These are phyloP conservation scores for Anguilla rostrata DNA, from an alignment of 2,113 vertebrate species.

Conservation along the genomic window DNA sequence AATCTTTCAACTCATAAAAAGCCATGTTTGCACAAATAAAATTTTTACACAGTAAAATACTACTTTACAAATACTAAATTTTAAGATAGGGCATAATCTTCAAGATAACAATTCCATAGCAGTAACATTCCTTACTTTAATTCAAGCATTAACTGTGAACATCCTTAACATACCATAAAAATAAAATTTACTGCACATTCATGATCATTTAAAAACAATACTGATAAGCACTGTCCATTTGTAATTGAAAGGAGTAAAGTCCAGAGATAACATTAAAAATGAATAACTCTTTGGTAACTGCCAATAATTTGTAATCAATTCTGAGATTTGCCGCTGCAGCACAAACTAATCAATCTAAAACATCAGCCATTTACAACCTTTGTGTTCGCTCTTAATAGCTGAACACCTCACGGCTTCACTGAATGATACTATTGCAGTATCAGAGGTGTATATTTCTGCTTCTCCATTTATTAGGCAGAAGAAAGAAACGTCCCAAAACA, in stretches of 20 bases:
- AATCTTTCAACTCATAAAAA: too few species aligned
- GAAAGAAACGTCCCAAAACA: not conserved
- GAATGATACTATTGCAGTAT: not conserved
- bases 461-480: not conserved
- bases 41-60: too few species aligned
- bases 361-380: not conserved
- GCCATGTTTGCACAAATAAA: too few species aligned
- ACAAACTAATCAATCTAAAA: not conserved
- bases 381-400: not conserved
- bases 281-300: slow-evolving; percentile 1
- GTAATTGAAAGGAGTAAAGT: slow-evolving; percentile 38
- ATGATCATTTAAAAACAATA: slow-evolving; percentile 8
- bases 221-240: slow-evolving; percentile 33
- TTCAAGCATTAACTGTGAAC: not conserved
- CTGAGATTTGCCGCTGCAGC: not conserved
- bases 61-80: too few species aligned
- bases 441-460: not conserved
- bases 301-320: not conserved
- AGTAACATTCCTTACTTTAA: not conserved
- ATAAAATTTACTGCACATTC: not conserved
- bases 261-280: slow-evolving; percentile 38
- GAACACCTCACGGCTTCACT: not conserved
- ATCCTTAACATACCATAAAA: not conserved
- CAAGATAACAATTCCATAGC: not conserved
- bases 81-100: not conserved